phyloP scores from a whole-genome alignment of 1,140 invertebrate genomes.

The Parasteatoda tepidariorum region DNA sequence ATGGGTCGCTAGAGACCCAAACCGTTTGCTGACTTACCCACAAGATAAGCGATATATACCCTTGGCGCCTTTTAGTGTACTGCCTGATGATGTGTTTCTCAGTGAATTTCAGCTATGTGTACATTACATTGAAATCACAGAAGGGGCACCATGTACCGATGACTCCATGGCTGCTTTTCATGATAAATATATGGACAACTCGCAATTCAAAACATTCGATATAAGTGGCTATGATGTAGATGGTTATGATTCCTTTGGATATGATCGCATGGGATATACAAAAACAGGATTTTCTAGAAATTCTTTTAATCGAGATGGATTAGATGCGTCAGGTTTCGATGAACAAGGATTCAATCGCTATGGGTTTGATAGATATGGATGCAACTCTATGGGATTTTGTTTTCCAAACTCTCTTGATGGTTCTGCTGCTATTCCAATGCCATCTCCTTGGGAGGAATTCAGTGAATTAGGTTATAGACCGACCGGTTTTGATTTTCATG shows the following conservation, averaged over 20 bases:
- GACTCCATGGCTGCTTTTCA: too few relatives aligned
- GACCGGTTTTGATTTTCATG: constrained; percentile 47
- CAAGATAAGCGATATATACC: constrained; percentile 24
- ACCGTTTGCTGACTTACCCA: constrained; percentile 28
- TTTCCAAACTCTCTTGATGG: background rate
- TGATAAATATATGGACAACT: too few relatives aligned
- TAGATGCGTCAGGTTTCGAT: constrained; percentile 50
- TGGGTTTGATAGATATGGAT: constrained; percentile 51
- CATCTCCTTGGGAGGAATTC: constrained; percentile 21
- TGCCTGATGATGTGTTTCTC: constrained; percentile 47
- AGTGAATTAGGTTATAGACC: constrained; percentile 30
- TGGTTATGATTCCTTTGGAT: constrained; percentile 49
- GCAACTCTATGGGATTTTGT: constrained; percentile 36
- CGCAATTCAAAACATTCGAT: constrained; percentile 8
- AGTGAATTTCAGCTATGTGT: constrained; percentile 45
- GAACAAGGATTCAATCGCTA: constrained; percentile 43
- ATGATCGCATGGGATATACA: constrained; percentile 52
- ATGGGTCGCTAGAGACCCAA: constrained; percentile 26
- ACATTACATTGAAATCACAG: constrained; percentile 26
- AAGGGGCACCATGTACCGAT: constrained; percentile 47
- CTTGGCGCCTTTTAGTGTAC: constrained; percentile 27
- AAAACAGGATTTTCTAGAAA: constrained; percentile 40
- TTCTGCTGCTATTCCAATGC: background rate
- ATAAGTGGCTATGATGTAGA: constrained; percentile 40
- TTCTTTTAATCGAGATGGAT: constrained; percentile 58